A percentile compares a stretch with the other conserved stretches of the same genome.
Evolutionary conservation across 2,888 invertebrate genomes (phyloP).

Genomic region (Lochmaea capreae): DNA sequence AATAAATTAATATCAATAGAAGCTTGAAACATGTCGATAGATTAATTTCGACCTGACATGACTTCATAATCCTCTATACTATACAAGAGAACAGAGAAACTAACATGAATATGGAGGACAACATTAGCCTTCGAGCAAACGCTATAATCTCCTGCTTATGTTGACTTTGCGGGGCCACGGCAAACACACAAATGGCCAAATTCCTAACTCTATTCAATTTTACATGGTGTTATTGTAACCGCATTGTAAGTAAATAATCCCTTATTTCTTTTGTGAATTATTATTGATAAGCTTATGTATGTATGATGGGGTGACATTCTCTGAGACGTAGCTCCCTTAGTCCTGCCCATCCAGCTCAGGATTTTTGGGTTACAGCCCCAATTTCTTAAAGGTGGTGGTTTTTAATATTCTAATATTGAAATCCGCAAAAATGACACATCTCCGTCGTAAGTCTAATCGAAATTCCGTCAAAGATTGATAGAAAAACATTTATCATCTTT

Average conservation of each 20-base stretch:
- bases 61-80: constrained; percentile 10
- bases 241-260: constrained; percentile 5
- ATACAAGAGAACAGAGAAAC: constrained; percentile 13
- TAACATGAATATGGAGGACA: constrained; percentile 23
- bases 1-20: neutral
- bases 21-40: constrained; percentile 4
- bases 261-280: constrained; percentile 3
- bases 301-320: too few species aligned
- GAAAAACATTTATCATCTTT: too few species aligned
- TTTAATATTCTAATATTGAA: neutral
- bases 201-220: constrained; percentile 11
- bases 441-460: too few species aligned
- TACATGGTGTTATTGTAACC: constrained; percentile 15
- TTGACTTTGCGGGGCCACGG: constrained; percentile 34
- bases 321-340: too few species aligned
- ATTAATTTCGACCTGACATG: constrained; percentile 14
- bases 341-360: too few species aligned
- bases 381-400: neutral
- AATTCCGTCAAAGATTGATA: too few species aligned
- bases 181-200: constrained; percentile 35
- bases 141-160: constrained; percentile 37
- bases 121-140: constrained; percentile 23
- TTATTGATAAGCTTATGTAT: neutral
- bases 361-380: too few species aligned
- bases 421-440: too few species aligned